A percentile compares a stretch with the other conserved stretches of the same genome.
Evolutionary conservation across 2,797 vertebrate genomes (phyloP).

Genomic region (Cossypha dichroa): DNA sequence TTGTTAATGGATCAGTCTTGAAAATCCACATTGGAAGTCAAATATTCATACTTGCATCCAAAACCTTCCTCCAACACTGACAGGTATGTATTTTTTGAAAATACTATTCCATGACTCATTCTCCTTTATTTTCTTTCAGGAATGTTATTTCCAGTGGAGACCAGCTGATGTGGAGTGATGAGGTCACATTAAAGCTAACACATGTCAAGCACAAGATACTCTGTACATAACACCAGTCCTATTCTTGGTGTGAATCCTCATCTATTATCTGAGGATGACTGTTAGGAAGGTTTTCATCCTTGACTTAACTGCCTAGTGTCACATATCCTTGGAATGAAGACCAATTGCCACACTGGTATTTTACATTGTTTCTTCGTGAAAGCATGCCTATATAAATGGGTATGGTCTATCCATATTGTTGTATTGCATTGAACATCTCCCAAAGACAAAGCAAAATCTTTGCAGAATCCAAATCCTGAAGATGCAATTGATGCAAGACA

Average conservation of each 20-base stretch:
- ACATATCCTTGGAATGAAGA: background rate
- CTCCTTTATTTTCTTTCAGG: background rate
- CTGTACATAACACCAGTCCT: background rate
- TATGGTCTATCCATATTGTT: background rate
- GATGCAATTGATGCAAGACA: background rate
- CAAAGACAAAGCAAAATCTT: background rate
- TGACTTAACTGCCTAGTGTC: background rate
- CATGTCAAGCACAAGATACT: background rate
- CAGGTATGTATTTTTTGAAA: conserved; percentile 18
- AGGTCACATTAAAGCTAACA: background rate
- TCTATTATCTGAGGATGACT: background rate
- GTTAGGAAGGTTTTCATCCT: background rate
- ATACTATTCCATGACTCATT: background rate
- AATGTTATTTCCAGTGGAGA: background rate
- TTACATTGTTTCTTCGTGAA: background rate
- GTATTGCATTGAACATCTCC: background rate
- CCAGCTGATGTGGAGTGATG: background rate
- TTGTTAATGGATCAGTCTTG: conserved; percentile 11
- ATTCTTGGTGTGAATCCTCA: background rate
- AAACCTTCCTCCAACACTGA: conserved; percentile 1
- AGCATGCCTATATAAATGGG: background rate
- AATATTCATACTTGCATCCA: conserved; percentile 15
- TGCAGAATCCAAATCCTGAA: background rate
- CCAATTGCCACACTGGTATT: background rate
- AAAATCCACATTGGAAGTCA: conserved; percentile 15